A percentile compares a stretch with the other conserved stretches of the same genome.
Conservation (phyloP, 2,797 vertebrate genomes). For the Emys orbicularis region DNA sequence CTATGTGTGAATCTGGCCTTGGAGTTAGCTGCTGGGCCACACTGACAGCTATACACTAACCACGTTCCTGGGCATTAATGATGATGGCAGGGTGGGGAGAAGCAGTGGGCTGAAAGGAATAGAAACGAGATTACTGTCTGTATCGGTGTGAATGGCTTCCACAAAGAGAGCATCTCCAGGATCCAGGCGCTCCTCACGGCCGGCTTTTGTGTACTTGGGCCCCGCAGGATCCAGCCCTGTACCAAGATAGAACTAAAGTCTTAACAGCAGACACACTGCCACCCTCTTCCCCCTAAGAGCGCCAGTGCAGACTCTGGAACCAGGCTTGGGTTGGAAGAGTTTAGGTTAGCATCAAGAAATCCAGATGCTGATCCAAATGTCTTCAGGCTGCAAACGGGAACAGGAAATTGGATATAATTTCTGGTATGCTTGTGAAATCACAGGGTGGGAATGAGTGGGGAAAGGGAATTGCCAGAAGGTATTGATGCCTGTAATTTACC, state of each 20-base stretch:
- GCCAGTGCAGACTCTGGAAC: no score
- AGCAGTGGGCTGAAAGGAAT: not conserved
- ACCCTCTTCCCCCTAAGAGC: not conserved
- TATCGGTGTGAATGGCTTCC: slow-evolving; percentile 95
- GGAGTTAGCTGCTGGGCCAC: not conserved
- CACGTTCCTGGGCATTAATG: not conserved
- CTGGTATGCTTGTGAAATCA: not conserved
- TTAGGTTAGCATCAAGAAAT: not conserved
- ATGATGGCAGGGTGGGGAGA: not conserved
- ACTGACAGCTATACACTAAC: not conserved
- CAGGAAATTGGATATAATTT: not conserved
- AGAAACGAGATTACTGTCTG: slow-evolving; percentile 88
- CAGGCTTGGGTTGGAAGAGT: not conserved
- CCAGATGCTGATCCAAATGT: not conserved
- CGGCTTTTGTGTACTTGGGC: slow-evolving; percentile 91
- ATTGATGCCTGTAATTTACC: not conserved
- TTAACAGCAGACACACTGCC: not conserved
- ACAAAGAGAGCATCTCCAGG: slow-evolving; percentile 94
- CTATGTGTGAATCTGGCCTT: not conserved
- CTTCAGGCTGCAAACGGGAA: slow-evolving; percentile 3
- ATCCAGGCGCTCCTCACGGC: slow-evolving; percentile 90
- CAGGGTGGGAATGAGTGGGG: not conserved
- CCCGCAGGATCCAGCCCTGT: slow-evolving; percentile 95
- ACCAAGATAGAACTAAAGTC: slow-evolving; percentile 1
- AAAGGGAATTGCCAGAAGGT: not conserved